Conservation (phyloP, 2,113 vertebrate genomes). For the Tetraodon nigroviridis region DNA sequence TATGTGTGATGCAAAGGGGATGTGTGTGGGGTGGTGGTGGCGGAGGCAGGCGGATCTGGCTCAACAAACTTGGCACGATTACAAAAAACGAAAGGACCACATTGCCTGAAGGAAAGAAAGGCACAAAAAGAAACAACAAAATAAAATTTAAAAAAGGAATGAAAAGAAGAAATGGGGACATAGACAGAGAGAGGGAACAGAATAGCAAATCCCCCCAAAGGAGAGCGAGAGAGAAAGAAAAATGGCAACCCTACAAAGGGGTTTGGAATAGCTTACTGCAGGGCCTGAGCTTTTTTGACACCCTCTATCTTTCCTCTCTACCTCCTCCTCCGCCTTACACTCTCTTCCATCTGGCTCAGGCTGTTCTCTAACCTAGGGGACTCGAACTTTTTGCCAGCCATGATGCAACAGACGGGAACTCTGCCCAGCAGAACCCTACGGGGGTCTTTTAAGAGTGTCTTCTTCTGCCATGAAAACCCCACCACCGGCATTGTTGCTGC, state of each 20-base stretch:
- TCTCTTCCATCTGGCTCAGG: conserved; percentile 55
- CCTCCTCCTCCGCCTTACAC: conserved; percentile 18
- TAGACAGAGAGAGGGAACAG: conserved; percentile 33
- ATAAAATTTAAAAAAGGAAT: conserved; percentile 32
- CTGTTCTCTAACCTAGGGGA: conserved; percentile 63
- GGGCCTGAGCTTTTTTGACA: conserved; percentile 31
- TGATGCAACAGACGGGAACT: conserved; percentile 74
- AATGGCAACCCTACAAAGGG: conserved; percentile 54
- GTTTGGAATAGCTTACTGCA: conserved; percentile 50
- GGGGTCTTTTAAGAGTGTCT: conserved; percentile 51
- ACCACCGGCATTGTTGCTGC: conserved; percentile 41
- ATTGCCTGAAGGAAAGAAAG: conserved; percentile 50
- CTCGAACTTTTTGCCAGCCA: conserved; percentile 54
- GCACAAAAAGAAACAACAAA: conserved; percentile 42
- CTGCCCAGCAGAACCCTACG: conserved; percentile 57
- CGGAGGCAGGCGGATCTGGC: conserved; percentile 27
- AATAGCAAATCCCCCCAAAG: conserved; percentile 56
- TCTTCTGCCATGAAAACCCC: conserved; percentile 35
- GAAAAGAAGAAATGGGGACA: conserved; percentile 44
- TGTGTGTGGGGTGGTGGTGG: conserved; percentile 2
- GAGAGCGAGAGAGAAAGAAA: conserved; percentile 38
- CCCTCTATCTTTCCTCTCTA: conserved; percentile 38
- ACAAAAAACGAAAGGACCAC: conserved; percentile 41
- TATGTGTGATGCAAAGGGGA: conserved; percentile 25
- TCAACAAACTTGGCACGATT: conserved; percentile 53